Evolutionary conservation across 2,888 invertebrate species (phyloP).

Genomic region (Limnephilus rhombicus): DNA sequence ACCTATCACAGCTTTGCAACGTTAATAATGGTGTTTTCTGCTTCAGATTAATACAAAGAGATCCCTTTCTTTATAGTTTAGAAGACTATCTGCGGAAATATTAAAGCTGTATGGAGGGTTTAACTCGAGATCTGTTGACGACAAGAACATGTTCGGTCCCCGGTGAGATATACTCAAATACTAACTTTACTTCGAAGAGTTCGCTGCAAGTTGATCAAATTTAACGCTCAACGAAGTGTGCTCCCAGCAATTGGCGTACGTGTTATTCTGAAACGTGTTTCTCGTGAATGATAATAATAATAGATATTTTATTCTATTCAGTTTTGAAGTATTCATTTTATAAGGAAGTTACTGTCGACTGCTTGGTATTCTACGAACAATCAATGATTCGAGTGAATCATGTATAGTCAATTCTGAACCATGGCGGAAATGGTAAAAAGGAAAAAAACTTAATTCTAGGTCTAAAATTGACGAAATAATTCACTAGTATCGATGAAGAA

Average conservation of each 20-base stretch:
- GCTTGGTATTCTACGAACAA: too few species aligned
- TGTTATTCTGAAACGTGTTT: background rate
- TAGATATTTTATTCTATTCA: background rate
- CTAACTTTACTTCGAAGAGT: background rate
- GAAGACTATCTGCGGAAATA: background rate
- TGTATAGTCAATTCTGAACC: too few species aligned
- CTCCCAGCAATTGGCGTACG: background rate
- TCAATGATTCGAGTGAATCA: too few species aligned
- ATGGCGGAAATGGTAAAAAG: too few species aligned
- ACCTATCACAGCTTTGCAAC: too few species aligned
- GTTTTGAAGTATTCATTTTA: too few species aligned
- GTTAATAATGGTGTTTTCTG: background rate
- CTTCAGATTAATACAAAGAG: background rate
- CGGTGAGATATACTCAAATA: background rate
- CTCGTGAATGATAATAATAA: background rate
- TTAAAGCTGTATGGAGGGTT: background rate
- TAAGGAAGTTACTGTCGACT: too few species aligned
- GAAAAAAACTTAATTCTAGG: too few species aligned
- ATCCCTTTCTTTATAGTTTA: background rate
- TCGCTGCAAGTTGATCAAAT: background rate
- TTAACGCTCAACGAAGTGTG: background rate
- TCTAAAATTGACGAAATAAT: too few species aligned
- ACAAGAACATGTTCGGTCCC: background rate
- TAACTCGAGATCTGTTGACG: background rate
- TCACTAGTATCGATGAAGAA: too few species aligned